Conservation (phyloP, 2,797 vertebrate species). For the Pogoniulus pusillus region DNA sequence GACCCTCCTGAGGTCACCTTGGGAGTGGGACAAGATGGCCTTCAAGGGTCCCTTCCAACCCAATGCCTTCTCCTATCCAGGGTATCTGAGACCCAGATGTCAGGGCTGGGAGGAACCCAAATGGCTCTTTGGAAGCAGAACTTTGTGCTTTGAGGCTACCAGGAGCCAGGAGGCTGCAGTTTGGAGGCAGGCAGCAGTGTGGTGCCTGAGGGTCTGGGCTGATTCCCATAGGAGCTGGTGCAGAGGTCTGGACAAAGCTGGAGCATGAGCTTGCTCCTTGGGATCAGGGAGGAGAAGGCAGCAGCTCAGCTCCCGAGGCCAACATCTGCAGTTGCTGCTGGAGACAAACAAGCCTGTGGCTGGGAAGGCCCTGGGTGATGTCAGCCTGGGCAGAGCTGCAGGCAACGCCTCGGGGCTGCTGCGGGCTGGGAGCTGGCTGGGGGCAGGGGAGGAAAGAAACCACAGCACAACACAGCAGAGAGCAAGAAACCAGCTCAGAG, state of each 20-base stretch:
- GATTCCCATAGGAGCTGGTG: neutral
- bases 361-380: constrained; percentile 41
- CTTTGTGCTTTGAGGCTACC: neutral
- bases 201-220: rapidly evolving
- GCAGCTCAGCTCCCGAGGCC: constrained; percentile 17
- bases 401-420: constrained; percentile 35
- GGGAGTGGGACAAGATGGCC: too few species aligned
- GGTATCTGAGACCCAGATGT: neutral
- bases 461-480: neutral
- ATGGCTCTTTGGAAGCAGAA: neutral
- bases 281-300: constrained; percentile 10
- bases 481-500: neutral
- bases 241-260: neutral
- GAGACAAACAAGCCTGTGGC: constrained; percentile 42
- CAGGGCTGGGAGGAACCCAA: neutral
- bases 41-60: too few species aligned
- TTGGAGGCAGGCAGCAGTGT: neutral
- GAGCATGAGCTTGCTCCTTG: neutral
- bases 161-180: neutral
- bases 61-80: neutral
- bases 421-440: neutral
- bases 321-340: constrained; percentile 57
- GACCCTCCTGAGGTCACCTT: too few species aligned
- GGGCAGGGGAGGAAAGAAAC: neutral
- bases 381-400: neutral